Percentiles rank a stretch among this genome's conserved stretches.
Evolutionary conservation across 2,888 invertebrate species (phyloP).

Genomic region (Tetrapedia diversipes): DNA sequence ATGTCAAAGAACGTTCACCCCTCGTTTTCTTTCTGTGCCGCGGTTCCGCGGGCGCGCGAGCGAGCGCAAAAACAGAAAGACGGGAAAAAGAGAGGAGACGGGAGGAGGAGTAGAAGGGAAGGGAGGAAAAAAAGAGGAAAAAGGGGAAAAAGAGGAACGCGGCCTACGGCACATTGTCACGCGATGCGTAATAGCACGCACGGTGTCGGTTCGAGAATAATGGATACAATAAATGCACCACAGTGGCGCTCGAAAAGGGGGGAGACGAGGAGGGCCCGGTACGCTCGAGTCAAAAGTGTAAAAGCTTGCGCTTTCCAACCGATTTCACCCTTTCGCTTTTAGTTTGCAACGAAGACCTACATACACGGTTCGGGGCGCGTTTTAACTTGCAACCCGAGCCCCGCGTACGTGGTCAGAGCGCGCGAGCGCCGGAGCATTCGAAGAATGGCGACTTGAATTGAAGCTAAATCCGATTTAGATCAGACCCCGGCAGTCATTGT

Average conservation of each 20-base stretch:
- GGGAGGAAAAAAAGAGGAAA: no score
- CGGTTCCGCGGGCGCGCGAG: background rate
- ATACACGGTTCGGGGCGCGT: slow-evolving; percentile 59
- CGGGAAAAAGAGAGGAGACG: background rate
- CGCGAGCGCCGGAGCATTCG: slow-evolving; percentile 45
- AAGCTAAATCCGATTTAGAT: slow-evolving; percentile 70
- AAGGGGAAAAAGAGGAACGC: background rate
- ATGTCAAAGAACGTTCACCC: slow-evolving; percentile 41
- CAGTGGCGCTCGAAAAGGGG: slow-evolving; percentile 31
- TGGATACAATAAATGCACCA: slow-evolving; percentile 57
- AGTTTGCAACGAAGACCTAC: slow-evolving; percentile 57
- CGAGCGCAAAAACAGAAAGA: no score
- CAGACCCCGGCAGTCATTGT: slow-evolving; percentile 62
- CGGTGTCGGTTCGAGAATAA: slow-evolving; percentile 32
- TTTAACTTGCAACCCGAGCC: slow-evolving; percentile 60
- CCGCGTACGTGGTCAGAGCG: slow-evolving; percentile 54
- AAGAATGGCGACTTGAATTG: slow-evolving; percentile 61
- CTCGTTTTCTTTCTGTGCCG: slow-evolving; percentile 17
- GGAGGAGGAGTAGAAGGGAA: no score
- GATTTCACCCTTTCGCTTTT: slow-evolving; percentile 72
- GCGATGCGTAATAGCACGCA: slow-evolving; percentile 49
- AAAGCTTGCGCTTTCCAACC: slow-evolving; percentile 69
- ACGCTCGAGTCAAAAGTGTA: slow-evolving; percentile 70
- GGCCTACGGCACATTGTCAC: slow-evolving; percentile 40
- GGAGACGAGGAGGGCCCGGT: slow-evolving; percentile 30